Base-by-base conservation (phyloP, 2,113 vertebrate genomes). In the Cacatua alba region DNA sequence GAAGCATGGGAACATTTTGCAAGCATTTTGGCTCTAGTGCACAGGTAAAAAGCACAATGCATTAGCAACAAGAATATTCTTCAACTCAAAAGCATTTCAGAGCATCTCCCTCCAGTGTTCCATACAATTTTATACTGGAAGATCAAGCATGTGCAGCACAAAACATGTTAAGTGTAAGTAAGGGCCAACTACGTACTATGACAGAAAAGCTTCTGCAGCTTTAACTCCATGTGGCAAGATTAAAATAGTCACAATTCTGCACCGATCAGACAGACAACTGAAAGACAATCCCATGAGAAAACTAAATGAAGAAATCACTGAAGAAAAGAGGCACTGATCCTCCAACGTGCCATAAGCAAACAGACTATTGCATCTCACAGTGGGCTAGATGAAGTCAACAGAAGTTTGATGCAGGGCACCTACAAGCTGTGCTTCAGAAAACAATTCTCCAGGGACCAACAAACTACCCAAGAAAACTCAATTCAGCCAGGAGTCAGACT, bases 151-250 rank as follows among this genome's bases (percentile, higher is more conserved):
- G 0, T 2, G 2, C 10, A 88, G 59, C 13, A 28, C 24, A 80
- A 70, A 83, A 59, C 0, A 0, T 3, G 1, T 4, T 4, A 78
- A 31, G 11, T 11, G 7, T 35, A 87, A 82, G 17, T 7, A 62
- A 37, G 76, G 7, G 29, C 48, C 17, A 59, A 46, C 10, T 15
- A 35, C 0, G 2, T 21, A 25, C 16, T 13, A 11, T 0, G 1
- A 53, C 7, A 74, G 46, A 76, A 79, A 86, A 20, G 31, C 19
- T 80, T 84, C 2, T 57, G 23, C 10, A 86, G 26, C 17, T 84
- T 81, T 69, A 68, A 29, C 24, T 28, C 8, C 6, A 23, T 3
- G 12, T 12, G 23, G 4, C 1, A 77, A 72, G 29, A 59, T 17
- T 29, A 55, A 75, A 81, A 60, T 0, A 82, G 49, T n/a, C 33